Conservation (phyloP, 1,140 invertebrate species). For the Solenopsis invicta region DNA sequence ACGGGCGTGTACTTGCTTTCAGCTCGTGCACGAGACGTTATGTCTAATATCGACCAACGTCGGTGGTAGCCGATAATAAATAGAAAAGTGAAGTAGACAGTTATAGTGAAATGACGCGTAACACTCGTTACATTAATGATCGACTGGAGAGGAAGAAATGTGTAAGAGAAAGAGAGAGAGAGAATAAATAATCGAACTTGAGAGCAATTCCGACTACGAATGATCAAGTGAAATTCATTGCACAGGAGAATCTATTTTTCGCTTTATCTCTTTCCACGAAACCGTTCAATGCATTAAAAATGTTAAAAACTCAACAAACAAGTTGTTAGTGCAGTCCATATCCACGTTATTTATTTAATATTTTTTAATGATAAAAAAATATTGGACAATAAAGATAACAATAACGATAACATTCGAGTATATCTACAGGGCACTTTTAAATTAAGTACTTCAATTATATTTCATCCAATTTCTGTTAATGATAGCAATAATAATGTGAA, state of each 20-base stretch:
- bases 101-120: conserved; percentile 61
- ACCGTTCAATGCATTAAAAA: not conserved
- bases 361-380: not conserved
- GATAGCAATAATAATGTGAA: not conserved
- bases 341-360: not conserved
- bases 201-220: conserved; percentile 41
- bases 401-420: not conserved
- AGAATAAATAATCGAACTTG: conserved; percentile 65
- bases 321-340: not conserved
- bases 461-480: not conserved
- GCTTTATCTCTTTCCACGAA: not conserved
- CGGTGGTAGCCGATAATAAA: conserved; percentile 47
- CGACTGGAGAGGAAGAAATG: not conserved
- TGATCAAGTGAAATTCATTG: conserved; percentile 20
- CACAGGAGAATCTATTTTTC: conserved; percentile 1
- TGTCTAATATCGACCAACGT: conserved; percentile 65
- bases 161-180: not conserved
- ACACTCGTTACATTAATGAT: conserved; percentile 75
- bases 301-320: conserved; percentile 11
- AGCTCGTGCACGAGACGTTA: conserved; percentile 49
- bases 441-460: not conserved
- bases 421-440: not conserved
- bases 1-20: conserved; percentile 16
- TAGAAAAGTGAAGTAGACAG: conserved; percentile 69
- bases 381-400: not conserved